Percentiles rank a stretch among this genome's conserved stretches.
phyloP scores from a whole-genome alignment of 1,140 invertebrate genomes.

The Apis cerana region DNA sequence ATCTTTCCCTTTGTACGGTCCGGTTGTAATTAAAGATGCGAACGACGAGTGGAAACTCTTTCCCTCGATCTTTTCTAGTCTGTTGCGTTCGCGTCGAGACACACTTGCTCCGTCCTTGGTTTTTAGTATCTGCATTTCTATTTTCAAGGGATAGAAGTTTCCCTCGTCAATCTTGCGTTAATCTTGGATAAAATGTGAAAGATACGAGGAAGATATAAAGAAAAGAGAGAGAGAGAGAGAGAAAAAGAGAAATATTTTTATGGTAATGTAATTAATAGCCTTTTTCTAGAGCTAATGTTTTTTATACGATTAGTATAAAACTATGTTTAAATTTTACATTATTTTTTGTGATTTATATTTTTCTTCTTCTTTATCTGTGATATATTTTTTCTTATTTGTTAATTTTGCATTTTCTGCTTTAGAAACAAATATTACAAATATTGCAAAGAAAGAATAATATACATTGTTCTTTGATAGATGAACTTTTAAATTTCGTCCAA shows the following conservation, averaged over 20 bases:
- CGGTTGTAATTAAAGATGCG: not conserved
- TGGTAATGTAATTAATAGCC: not conserved
- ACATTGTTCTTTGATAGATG: not conserved
- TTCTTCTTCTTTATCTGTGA: not conserved
- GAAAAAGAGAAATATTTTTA: not conserved
- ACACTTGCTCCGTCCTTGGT: slow-evolving; percentile 33
- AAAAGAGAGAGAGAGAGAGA: not conserved
- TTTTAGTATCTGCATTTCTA: not conserved
- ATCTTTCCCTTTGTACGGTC: not conserved
- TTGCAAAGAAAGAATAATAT: not conserved
- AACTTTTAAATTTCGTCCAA: slow-evolving; percentile 17
- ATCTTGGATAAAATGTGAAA: too few relatives aligned
- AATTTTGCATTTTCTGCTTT: too few relatives aligned
- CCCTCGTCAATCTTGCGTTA: not conserved
- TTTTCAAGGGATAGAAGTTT: not conserved
- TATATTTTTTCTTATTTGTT: not conserved
- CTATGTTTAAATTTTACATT: not conserved
- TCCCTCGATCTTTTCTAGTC: slow-evolving; percentile 18
- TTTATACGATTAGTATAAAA: too few relatives aligned
- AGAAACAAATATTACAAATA: not conserved
- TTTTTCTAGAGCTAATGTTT: not conserved
- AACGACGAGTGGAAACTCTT: not conserved
- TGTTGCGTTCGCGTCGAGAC: slow-evolving; percentile 10
- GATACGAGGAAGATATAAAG: not conserved
- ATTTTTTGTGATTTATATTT: not conserved